Conservation (phyloP, 2,113 vertebrate species). For the Pteruthius melanotis region DNA sequence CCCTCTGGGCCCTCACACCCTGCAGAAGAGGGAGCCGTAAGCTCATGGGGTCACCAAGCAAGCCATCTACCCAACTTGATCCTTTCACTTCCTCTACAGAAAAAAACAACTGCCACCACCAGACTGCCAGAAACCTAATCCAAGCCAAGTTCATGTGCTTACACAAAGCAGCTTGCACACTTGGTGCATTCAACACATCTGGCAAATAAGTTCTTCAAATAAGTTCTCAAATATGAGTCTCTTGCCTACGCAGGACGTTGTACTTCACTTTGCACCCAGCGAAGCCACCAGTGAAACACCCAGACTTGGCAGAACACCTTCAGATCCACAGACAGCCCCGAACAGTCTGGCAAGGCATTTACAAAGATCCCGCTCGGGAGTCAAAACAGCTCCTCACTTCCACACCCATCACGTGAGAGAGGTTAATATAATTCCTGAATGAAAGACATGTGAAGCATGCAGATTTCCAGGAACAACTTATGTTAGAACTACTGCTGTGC, state of each 20-base stretch:
- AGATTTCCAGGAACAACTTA: not conserved
- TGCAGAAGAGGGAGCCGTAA: rapidly evolving
- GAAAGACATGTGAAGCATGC: not conserved
- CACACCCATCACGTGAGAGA: not conserved
- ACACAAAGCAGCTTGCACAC: not conserved
- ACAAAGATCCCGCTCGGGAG: not conserved
- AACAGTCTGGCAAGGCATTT: not conserved
- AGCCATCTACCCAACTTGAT: not conserved
- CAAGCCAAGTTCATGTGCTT: not conserved
- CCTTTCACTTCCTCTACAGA: not conserved
- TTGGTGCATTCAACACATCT: not conserved
- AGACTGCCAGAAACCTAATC: not conserved
- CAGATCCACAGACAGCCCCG: not conserved
- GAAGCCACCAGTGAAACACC: not conserved
- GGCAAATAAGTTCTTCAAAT: not conserved
- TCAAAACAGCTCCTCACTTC: not conserved
- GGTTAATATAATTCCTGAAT: not conserved
- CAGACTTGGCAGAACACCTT: not conserved
- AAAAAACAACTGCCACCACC: not conserved
- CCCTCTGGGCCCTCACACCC: too few relatives aligned
- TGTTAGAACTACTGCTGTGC: not conserved
- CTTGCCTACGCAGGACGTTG: rapidly evolving
- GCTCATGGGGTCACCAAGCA: rapidly evolving
- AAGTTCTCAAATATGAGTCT: too few relatives aligned
- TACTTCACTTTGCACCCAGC: not conserved